Base-by-base conservation (phyloP, 2,888 invertebrate species). In the Aelia acuminata region DNA sequence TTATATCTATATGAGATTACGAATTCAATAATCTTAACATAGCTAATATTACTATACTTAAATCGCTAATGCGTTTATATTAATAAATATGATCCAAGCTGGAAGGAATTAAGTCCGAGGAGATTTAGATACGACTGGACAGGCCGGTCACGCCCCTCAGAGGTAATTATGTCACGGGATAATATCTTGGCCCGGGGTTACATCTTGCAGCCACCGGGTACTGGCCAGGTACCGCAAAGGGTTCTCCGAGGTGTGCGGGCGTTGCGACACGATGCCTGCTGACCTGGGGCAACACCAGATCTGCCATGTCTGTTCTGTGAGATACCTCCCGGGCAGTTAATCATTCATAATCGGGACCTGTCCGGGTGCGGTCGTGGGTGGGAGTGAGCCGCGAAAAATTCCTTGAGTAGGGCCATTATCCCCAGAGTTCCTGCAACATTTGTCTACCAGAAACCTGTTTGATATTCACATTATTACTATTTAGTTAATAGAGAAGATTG, bases 21-120 rank as follows among this genome's bases (percentile, higher is more conserved):
- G 20, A 35, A 31, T 70, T 35, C 15, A 70, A 70, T 70, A 35
- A 70, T 70, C 31, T 70, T 15, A 18, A 20, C 63, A 35, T 15
- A 63, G n/a, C 43, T 43, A n/a, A n/a, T n/a, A n/a, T n/a, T n/a
- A n/a, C 35, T 70, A 70, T 70, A 70, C 63, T 70, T 70, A 70
- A 35, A 2, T 70, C 35, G 7, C 31, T 70, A 70, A 70, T 70
- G 20, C 13, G 31, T 35, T 18, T 70, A 70, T 70, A 70, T 80
- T 26, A 80, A 80, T 80, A 80, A 22, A 80, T 43, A 80, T 80
- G 43, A 80, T 4, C 22, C 20, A 80, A 39, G 43, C n/a, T 13
- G 80, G 13, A 80, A 18, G 43, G 80, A n/a, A 47, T 20, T n/a
- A n/a, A 80, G 43, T 10, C 43, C 80, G 43, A 47, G 43, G 39